Evolutionary conservation across 2,113 vertebrate species (phyloP), one percentile per base, ranked within the genome.

Genomic region (Galemys pyrenaicus): DNA sequence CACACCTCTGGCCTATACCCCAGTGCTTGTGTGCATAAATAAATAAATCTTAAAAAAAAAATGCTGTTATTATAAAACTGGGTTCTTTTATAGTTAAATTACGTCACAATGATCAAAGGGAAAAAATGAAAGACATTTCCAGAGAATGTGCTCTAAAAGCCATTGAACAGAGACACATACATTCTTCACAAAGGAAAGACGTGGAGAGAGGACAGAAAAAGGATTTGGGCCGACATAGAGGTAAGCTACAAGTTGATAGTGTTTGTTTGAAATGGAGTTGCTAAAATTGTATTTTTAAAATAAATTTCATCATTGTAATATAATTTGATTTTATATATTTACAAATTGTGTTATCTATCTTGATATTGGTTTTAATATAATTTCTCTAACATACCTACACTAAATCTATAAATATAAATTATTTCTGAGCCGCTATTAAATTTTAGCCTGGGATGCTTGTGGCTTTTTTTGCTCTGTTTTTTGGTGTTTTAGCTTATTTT

Each of bases 71-170:
- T 70, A 1, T 51, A 80, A 70, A 86, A 95, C 56, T 91, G 54
- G 35, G 73, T 98, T 81, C 83, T 96, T 97, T 97, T 97, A 39
- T 93, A 99, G 99, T 98, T 88, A 99, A 99, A 97, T 94, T 98
- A 28, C 95, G 87, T 82, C 96, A 97, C 82, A 96, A 22, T 0
- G 99, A 99, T 80, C 98, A 98, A 28, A 99, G 98, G 89, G 98
- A 98, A 92, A 98, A 97, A 75, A 85, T 99, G 0, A 98, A 97
- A 96, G 99, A 99, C 9, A 96, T 99, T 94, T 99, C 99, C 90
- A 98, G 98, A 96, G 99, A 99, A 95, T 99, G 98, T 83, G 99
- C 99, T 87, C 98, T 99, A 91, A 99, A 97, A 97, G 99, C 98
- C 41, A 97, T 97, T 75, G 99, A 99, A 82, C 96, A 98, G 96